Conservation (phyloP, 2,797 vertebrate genomes). For the Nothura maculosa region DNA sequence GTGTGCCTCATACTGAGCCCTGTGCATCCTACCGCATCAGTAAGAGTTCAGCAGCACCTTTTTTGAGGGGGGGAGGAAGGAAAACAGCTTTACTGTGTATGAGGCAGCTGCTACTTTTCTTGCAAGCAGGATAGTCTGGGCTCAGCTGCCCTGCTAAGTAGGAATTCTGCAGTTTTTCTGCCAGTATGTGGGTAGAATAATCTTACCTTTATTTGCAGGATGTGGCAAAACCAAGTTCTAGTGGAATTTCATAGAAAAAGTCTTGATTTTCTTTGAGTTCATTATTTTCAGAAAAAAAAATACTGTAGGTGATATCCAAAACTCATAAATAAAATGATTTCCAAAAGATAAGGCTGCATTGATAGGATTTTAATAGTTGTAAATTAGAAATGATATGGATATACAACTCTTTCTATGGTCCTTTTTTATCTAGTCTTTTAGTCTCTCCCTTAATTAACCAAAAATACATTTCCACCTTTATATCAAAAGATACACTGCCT, state of each 20-base stretch:
- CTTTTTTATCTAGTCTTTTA: neutral
- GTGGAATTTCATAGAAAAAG: neutral
- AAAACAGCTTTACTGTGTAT: neutral
- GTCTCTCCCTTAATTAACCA: neutral
- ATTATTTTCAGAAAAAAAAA: neutral
- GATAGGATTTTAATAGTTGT: neutral
- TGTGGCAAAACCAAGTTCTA: neutral
- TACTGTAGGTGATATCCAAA: neutral
- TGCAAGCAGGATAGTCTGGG: neutral
- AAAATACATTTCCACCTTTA: neutral
- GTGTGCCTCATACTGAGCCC: rapidly evolving
- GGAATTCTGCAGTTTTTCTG: neutral
- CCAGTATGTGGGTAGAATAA: neutral
- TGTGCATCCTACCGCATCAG: rapidly evolving
- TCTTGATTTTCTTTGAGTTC: neutral
- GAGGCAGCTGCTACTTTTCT: neutral
- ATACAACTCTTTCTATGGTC: neutral
- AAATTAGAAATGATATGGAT: neutral
- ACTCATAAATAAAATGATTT: neutral
- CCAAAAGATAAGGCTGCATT: neutral
- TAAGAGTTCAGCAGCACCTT: neutral
- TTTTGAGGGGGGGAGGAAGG: neutral
- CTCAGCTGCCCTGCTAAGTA: neutral
- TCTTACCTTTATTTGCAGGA: neutral
- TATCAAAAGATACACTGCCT: neutral